phyloP scores from a whole-genome alignment of 2,888 invertebrate genomes.

The Polietes domitor region DNA sequence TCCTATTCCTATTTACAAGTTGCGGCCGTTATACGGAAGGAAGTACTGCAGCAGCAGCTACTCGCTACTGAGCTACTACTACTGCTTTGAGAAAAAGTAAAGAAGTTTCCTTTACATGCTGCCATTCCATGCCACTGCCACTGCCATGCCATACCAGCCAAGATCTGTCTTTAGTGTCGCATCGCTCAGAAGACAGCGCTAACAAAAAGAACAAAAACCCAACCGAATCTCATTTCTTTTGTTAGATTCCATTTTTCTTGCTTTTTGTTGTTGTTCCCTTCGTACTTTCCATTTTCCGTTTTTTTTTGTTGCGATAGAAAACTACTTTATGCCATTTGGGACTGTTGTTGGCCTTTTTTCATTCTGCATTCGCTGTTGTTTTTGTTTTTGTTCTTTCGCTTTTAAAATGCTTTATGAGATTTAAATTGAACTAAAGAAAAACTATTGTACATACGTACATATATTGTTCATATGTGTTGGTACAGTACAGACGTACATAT shows the following conservation, averaged over 20 bases:
- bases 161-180: constrained; percentile 38
- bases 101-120: constrained; percentile 3
- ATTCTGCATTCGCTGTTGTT: neutral
- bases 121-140: neutral
- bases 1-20: neutral
- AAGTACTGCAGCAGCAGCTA: neutral
- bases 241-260: constrained; percentile 12
- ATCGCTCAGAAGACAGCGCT: constrained; percentile 6
- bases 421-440: constrained; percentile 38
- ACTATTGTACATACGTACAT: no score
- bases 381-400: neutral
- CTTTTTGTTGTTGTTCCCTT: neutral
- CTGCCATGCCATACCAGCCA: neutral
- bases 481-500: neutral
- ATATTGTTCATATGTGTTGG: constrained; percentile 25
- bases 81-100: constrained; percentile 4
- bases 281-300: constrained; percentile 7
- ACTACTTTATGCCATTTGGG: constrained; percentile 38
- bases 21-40: constrained; percentile 6
- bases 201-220: neutral
- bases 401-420: constrained; percentile 36
- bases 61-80: no score
- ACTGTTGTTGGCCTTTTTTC: neutral
- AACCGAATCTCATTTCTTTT: constrained; percentile 35
- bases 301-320: constrained; percentile 27